Percentiles rank a stretch among this genome's conserved stretches.
These are phyloP conservation scores for Recurvirostra avosetta DNA, from an alignment of 2,113 vertebrate genomes.

Conservation along the genomic window DNA sequence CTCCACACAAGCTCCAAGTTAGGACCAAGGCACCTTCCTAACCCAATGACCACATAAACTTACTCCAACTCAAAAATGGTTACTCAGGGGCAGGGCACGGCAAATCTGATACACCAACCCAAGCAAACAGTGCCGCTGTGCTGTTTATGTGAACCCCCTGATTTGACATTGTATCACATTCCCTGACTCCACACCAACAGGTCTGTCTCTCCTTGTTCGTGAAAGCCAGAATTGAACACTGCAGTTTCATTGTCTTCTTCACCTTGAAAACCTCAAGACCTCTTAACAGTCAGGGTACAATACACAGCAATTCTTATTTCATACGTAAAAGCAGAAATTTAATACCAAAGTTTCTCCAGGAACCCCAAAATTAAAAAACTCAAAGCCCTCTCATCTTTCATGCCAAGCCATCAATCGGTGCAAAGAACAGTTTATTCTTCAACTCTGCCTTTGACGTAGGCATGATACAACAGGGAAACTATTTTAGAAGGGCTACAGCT, in stretches of 20 bases:
- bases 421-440: constrained; percentile 3
- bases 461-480: neutral
- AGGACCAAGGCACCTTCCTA: neutral
- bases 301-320: neutral
- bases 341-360: neutral
- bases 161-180: neutral
- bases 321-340: neutral
- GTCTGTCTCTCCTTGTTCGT: neutral
- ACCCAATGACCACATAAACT: neutral
- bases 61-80: neutral
- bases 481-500: constrained; percentile 7
- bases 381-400: neutral
- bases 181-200: neutral
- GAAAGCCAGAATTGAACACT: neutral
- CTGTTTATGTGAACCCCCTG: neutral
- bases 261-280: neutral
- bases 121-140: neutral
- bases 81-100: neutral
- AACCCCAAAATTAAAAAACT: neutral
- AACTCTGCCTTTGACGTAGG: neutral
- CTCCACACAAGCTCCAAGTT: neutral
- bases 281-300: neutral
- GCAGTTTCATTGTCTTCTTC: neutral
- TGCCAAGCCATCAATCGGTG: neutral
- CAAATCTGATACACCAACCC: neutral